phyloP scores from a whole-genome alignment of 2,888 invertebrate species.

The Brachyptera putata region DNA sequence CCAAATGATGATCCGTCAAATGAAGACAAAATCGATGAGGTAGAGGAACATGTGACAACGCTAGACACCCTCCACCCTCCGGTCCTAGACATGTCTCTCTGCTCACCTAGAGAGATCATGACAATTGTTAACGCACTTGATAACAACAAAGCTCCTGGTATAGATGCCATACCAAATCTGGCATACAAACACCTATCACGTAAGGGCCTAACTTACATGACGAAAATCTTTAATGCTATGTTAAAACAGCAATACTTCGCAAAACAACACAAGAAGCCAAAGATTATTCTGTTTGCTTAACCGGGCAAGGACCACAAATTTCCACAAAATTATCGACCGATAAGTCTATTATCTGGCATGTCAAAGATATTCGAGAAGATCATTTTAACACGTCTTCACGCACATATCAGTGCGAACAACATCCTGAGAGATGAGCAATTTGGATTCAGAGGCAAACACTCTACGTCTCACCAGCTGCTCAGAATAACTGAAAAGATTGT shows the following conservation, averaged over 20 bases:
- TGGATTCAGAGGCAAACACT: conserved; percentile 38
- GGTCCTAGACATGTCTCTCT: background rate
- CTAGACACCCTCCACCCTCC: background rate
- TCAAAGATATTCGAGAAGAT: no score
- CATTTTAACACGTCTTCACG: no score
- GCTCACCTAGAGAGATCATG: background rate
- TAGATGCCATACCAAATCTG: background rate
- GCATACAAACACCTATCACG: background rate
- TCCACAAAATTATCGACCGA: no score
- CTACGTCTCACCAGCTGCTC: conserved; percentile 37
- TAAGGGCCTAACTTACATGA: background rate
- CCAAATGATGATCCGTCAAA: background rate
- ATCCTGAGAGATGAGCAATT: conserved; percentile 34
- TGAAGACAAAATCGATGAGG: background rate
- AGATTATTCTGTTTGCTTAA: no score
- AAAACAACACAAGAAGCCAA: no score
- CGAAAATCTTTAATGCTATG: background rate
- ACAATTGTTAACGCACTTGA: background rate
- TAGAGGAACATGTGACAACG: background rate
- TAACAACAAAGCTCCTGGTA: background rate
- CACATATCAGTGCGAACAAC: conserved; percentile 29
- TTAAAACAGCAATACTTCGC: background rate
- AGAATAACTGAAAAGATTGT: conserved; percentile 36
- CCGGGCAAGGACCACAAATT: no score
- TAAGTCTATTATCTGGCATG: no score